A percentile compares a stretch with the other conserved stretches of the same genome.
These are phyloP conservation scores for Linyphia triangularis DNA, from an alignment of 2,888 invertebrate species.

Conservation along the genomic window DNA sequence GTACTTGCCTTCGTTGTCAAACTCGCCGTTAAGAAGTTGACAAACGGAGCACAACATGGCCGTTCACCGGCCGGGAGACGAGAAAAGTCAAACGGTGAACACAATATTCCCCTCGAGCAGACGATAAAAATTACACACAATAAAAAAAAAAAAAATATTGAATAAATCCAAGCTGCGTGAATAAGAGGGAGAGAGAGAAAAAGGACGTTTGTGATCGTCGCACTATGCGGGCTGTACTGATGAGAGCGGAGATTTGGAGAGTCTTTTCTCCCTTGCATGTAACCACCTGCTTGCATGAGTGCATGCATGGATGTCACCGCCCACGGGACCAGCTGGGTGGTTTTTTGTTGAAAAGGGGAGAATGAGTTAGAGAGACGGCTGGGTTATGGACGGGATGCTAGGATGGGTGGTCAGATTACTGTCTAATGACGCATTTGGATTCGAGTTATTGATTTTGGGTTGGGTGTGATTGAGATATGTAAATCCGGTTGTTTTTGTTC, in stretches of 20 bases:
- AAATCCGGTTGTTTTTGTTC: too few relatives aligned
- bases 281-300: constrained; percentile 64
- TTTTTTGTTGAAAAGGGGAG: neutral
- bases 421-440: constrained; percentile 9
- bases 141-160: neutral
- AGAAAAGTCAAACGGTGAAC: neutral
- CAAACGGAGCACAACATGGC: constrained; percentile 67
- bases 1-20: constrained; percentile 4
- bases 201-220: constrained; percentile 20
- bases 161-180: constrained; percentile 17
- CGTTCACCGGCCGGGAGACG: constrained; percentile 4
- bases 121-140: neutral
- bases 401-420: neutral
- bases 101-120: neutral
- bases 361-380: too few relatives aligned
- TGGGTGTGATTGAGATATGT: too few relatives aligned
- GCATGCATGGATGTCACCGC: constrained; percentile 23
- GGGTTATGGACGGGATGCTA: neutral
- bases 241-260: neutral
- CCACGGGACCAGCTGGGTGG: constrained; percentile 44
- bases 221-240: constrained; percentile 14
- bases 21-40: constrained; percentile 33
- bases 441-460: too few relatives aligned
- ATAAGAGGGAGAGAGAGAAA: neutral
- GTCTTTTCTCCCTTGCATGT: neutral